phyloP scores from a whole-genome alignment of 2,888 invertebrate species.

The Epistrophella euchroma region DNA sequence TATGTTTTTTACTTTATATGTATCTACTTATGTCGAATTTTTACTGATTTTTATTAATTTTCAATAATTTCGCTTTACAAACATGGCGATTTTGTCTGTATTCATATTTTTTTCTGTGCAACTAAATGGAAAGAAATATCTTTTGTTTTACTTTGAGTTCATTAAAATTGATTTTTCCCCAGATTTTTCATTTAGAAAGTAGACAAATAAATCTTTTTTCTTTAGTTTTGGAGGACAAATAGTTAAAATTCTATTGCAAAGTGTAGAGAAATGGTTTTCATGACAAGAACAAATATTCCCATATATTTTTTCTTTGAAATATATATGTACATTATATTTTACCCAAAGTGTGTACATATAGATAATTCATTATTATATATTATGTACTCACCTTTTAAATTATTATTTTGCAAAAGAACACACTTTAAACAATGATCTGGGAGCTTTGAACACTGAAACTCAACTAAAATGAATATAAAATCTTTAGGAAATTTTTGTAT shows the following conservation, averaged over 20 bases:
- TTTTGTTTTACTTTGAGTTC: neutral
- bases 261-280: neutral
- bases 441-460: conserved; percentile 36
- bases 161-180: conserved; percentile 4
- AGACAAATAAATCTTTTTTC: neutral
- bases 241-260: neutral
- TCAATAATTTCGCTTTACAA: neutral
- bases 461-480: conserved; percentile 29
- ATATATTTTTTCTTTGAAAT: neutral
- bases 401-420: conserved; percentile 4
- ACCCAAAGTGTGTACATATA: neutral
- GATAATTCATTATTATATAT: neutral
- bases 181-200: neutral
- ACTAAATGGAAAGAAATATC: neutral
- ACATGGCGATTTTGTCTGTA: neutral
- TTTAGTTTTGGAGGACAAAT: neutral
- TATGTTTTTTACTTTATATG: neutral
- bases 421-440: conserved; percentile 28
- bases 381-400: conserved; percentile 25
- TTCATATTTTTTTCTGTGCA: neutral
- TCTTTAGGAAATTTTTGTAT: conserved; percentile 25
- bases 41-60: neutral
- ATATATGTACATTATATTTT: neutral
- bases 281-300: neutral
- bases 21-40: neutral